These are phyloP conservation scores for Sphecodes monilicornis DNA, from an alignment of 2,888 invertebrate genomes.

Conservation along the genomic window DNA sequence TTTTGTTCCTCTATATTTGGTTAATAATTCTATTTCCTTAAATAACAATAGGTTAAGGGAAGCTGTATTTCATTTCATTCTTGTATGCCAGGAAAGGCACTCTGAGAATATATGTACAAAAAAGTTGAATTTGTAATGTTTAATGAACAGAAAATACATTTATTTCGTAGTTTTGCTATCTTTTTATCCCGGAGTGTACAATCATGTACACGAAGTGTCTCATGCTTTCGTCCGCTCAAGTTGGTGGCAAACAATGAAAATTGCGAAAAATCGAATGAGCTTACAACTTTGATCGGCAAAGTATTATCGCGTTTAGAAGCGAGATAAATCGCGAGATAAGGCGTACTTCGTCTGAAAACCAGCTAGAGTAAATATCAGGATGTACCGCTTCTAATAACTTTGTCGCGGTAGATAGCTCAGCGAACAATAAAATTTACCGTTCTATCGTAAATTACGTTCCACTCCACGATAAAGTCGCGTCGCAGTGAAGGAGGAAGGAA, in stretches of 20 bases:
- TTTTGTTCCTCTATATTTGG: too few species aligned
- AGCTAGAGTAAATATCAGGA: not conserved
- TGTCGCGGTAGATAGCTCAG: not conserved
- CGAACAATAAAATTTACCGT: slow-evolving; percentile 27
- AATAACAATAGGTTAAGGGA: too few species aligned
- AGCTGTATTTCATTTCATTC: too few species aligned
- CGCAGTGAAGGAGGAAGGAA: not conserved
- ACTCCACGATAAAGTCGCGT: slow-evolving; percentile 17
- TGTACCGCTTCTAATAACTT: not conserved
- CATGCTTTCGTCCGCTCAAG: not conserved
- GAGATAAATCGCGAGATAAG: slow-evolving; percentile 19
- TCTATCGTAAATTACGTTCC: slow-evolving; percentile 28
- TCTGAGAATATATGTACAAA: too few species aligned
- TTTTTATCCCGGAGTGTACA: too few species aligned
- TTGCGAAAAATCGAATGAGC: not conserved
- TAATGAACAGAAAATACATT: too few species aligned
- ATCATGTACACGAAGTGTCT: too few species aligned
- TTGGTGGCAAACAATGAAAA: not conserved
- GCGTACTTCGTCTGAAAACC: not conserved
- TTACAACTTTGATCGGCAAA: not conserved
- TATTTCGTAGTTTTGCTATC: too few species aligned
- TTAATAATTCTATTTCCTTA: too few species aligned
- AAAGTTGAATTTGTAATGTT: too few species aligned
- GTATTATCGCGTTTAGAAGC: not conserved
- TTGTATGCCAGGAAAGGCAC: too few species aligned